Conservation (phyloP, 2,888 invertebrate species). For the Schrankia costaestrigalis region DNA sequence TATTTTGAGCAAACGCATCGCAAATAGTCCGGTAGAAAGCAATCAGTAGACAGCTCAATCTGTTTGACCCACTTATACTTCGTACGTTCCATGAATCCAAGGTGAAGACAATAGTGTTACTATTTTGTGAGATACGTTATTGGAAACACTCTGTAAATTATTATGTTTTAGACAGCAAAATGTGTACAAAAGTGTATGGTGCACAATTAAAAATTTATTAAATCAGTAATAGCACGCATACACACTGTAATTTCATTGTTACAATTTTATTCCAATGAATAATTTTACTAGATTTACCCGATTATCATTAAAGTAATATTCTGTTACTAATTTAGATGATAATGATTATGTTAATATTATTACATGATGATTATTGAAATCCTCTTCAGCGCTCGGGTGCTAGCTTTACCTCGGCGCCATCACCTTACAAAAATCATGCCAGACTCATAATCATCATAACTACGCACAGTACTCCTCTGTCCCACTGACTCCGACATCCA, state of each 20-base stretch:
- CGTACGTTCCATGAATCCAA: constrained; percentile 35
- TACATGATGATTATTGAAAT: neutral
- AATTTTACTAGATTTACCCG: neutral
- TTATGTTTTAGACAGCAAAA: constrained; percentile 5
- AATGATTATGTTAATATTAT: constrained; percentile 3
- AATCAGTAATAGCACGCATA: neutral
- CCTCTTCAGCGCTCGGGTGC: constrained; percentile 1
- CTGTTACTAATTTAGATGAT: neutral
- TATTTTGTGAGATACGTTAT: constrained; percentile 20
- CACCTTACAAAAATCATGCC: constrained; percentile 5
- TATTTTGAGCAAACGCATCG: constrained; percentile 64
- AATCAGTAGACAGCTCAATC: constrained; percentile 46
- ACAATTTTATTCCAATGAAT: neutral
- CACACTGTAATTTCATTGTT: neutral
- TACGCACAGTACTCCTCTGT: constrained; percentile 9
- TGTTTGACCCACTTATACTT: constrained; percentile 59
- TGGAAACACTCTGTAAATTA: constrained; percentile 16
- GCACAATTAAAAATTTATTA: constrained; percentile 3
- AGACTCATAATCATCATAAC: constrained; percentile 3
- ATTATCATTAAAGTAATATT: constrained; percentile 1
- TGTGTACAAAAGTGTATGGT: constrained; percentile 2
- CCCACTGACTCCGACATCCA: constrained; percentile 4
- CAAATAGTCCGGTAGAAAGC: constrained; percentile 43
- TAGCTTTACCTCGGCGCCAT: constrained; percentile 4
- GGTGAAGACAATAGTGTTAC: constrained; percentile 35